These are phyloP conservation scores for Pelobates cultripes DNA, from an alignment of 2,797 vertebrate species.

Conservation along the genomic window DNA sequence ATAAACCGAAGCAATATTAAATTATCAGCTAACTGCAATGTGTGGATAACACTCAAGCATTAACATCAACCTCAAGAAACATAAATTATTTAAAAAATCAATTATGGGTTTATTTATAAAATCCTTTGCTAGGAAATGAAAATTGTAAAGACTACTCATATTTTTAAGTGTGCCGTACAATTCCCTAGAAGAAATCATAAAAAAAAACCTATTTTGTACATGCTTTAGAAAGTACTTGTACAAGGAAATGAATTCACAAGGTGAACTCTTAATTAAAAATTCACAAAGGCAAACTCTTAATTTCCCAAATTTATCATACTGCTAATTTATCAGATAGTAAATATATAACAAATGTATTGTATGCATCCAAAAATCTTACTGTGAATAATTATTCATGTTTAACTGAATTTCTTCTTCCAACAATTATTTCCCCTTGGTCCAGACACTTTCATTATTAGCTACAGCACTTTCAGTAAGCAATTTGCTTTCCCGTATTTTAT, in stretches of 20 bases:
- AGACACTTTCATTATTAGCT: slow-evolving; percentile 36
- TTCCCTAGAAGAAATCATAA: not conserved
- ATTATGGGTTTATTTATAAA: not conserved
- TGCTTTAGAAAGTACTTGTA: not conserved
- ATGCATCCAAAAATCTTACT: slow-evolving; percentile 3
- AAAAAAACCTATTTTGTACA: not conserved
- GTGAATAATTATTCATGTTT: slow-evolving; percentile 15
- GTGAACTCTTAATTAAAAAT: not conserved
- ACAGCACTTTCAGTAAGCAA: slow-evolving; percentile 10
- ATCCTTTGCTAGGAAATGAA: not conserved
- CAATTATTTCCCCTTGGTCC: slow-evolving; percentile 22
- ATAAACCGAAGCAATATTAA: not conserved
- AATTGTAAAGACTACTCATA: not conserved
- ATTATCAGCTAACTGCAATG: not conserved
- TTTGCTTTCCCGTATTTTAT: slow-evolving; percentile 41
- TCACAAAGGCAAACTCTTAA: not conserved
- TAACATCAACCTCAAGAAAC: not conserved
- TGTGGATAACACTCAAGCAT: not conserved
- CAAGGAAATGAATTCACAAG: not conserved
- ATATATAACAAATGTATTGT: slow-evolving; percentile 2
- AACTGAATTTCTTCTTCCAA: slow-evolving; percentile 20
- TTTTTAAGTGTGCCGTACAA: not conserved
- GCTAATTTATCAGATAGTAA: slow-evolving; percentile 7
- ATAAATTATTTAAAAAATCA: slow-evolving; percentile 12
- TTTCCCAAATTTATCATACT: slow-evolving; percentile 4